Percentiles rank a stretch among this genome's conserved stretches.
These are phyloP conservation scores for Caenorhabditis latens DNA, from an alignment of 1,140 invertebrate genomes.

Conservation along the genomic window DNA sequence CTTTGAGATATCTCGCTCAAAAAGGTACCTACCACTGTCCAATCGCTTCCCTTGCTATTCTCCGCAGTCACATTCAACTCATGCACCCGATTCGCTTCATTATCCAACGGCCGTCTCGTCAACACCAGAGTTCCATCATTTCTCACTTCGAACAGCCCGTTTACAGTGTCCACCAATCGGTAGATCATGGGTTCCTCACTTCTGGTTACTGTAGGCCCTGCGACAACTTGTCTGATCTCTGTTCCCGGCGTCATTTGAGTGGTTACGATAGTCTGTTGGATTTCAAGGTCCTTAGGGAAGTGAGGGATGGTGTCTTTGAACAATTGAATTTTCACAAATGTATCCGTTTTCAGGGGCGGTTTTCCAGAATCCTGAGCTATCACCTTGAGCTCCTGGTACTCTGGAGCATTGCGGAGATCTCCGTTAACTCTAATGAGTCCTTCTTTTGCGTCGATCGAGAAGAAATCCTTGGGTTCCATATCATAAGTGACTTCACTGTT, in stretches of 20 bases:
- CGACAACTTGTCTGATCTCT: slow-evolving; percentile 70
- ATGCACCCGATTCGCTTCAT: not conserved
- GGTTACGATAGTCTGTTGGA: slow-evolving; percentile 32
- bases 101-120: slow-evolving; percentile 13
- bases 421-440: not conserved
- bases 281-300: slow-evolving; percentile 42
- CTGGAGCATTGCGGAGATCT: not conserved
- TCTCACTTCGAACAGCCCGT: slow-evolving; percentile 38
- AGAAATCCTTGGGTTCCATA: slow-evolving; percentile 55
- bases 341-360: slow-evolving; percentile 68
- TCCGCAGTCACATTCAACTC: slow-evolving; percentile 55
- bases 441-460: slow-evolving; percentile 9
- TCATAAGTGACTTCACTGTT: slow-evolving; percentile 67
- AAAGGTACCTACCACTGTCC: slow-evolving; percentile 1
- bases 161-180: slow-evolving; percentile 63
- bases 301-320: slow-evolving; percentile 69
- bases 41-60: slow-evolving; percentile 56
- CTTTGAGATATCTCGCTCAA: not conserved
- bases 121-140: slow-evolving; percentile 20
- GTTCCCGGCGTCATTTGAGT: slow-evolving; percentile 64
- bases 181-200: slow-evolving; percentile 63
- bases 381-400: slow-evolving; percentile 56
- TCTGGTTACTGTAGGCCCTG: slow-evolving; percentile 64
- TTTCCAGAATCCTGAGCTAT: slow-evolving; percentile 70
- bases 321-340: slow-evolving; percentile 68